Evolutionary conservation across 2,113 vertebrate species (phyloP), one percentile per base, ranked within the genome.

Genomic region (Sitta europaea): DNA sequence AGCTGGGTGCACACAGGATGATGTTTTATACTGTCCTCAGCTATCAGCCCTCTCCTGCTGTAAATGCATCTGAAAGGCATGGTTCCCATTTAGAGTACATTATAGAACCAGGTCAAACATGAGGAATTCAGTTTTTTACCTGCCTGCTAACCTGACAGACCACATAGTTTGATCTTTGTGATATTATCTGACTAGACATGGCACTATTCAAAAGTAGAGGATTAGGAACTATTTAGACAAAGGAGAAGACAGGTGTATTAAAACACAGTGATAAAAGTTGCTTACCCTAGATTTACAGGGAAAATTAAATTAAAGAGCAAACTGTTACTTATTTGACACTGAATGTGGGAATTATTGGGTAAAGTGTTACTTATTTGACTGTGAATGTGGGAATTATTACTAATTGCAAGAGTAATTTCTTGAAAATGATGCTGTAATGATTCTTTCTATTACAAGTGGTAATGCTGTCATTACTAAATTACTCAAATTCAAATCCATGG

Each of bases 391-490:
- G 85, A 93, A 96, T 96, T 96, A 94, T 87, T 97, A 94, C 82
- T 95, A 97, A 97, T 95, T 97, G 91, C 92, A 89, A 75, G 85
- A 95, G 91, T 95, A 96, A 96, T 97, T 96, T 93, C 84, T 95
- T 92, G 94, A 81, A 97, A 97, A 97, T 92, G 93, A 83, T 87
- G 76, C 55, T 83, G 67, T 97, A 97, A 97, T 94, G 96, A 89
- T 91, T 93, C 88, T 90, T 94, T 86, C 93, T 94, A 38, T 92
- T 94, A 94, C 82, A 95, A 96, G 92, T 86, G 92, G 84, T 93
- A 96, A 90, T 94, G 93, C 87, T 96, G 92, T 87, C 92, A 83
- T 94, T 94, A 72, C 66, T 87, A 40, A 91, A 97, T 96, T 96
- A 93, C 91, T 97, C 95, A 96, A 66, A 78, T 62, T 93, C 74